Evolutionary conservation across 1,140 invertebrate genomes (phyloP).

Genomic region (Zaprionus gabonicus): DNA sequence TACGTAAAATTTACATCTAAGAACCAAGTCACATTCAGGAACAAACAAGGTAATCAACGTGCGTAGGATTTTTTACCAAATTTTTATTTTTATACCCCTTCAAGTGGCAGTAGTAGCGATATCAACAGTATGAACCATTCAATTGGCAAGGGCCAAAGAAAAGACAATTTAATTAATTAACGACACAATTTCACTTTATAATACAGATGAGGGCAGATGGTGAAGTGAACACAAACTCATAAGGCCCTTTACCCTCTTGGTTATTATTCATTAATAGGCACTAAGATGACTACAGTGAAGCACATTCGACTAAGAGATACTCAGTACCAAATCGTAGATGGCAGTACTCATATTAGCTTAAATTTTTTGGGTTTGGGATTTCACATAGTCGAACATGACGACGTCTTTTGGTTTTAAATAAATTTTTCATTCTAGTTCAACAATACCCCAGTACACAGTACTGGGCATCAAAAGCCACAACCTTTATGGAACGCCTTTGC

Average conservation of each 20-base stretch:
- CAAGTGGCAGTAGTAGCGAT: conserved; percentile 45
- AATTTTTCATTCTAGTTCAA: background rate
- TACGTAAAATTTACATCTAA: background rate
- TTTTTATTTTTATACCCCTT: background rate
- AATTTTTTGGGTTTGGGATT: background rate
- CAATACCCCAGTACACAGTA: background rate
- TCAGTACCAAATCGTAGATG: background rate
- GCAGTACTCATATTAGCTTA: background rate
- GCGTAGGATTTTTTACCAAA: background rate
- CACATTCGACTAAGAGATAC: background rate
- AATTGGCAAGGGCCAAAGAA: conserved; percentile 39
- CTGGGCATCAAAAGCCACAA: conserved; percentile 60
- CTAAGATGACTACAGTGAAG: background rate
- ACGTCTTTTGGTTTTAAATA: background rate
- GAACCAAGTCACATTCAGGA: conserved; percentile 1
- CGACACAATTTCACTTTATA: conserved; percentile 64
- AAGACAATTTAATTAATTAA: conserved; percentile 77
- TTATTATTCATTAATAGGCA: conserved; percentile 69
- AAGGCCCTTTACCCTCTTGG: conserved; percentile 38
- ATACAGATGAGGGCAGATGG: conserved; percentile 31
- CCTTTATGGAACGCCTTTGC: conserved; percentile 43
- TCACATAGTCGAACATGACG: background rate
- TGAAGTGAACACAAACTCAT: conserved; percentile 34
- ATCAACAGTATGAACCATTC: conserved; percentile 8
- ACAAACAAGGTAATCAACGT: background rate